Percentiles rank a stretch among this genome's conserved stretches.
phyloP scores from a whole-genome alignment of 2,797 vertebrate species.

The Glyptemys insculpta region DNA sequence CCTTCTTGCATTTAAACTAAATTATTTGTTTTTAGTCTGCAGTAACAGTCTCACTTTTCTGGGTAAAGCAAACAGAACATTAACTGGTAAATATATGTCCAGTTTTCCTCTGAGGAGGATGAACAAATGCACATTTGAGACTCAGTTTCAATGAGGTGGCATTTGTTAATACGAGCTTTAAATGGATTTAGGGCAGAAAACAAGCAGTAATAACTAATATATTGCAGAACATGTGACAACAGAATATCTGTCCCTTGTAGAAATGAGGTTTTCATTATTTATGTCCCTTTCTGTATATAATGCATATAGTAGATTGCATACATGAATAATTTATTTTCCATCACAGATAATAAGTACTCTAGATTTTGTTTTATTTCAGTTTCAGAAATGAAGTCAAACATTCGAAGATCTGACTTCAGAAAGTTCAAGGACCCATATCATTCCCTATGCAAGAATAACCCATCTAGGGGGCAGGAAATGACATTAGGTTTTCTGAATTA shows the following conservation, averaged over 20 bases:
- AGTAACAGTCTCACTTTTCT: background rate
- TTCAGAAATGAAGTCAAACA: slow-evolving; percentile 29
- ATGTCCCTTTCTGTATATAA: background rate
- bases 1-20: background rate
- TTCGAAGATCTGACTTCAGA: background rate
- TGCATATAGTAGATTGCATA: slow-evolving; percentile 10
- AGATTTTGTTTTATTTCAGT: slow-evolving; percentile 20
- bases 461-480: background rate
- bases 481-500: background rate
- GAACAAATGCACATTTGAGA: background rate
- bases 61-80: background rate
- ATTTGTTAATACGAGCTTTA: background rate
- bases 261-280: slow-evolving; percentile 38
- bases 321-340: background rate
- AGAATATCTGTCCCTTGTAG: background rate
- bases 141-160: background rate
- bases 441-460: background rate
- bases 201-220: slow-evolving; percentile 11
- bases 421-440: background rate
- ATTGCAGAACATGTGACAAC: background rate
- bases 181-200: background rate
- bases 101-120: background rate
- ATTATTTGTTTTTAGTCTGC: background rate
- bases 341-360: slow-evolving; percentile 7
- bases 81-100: background rate